These are phyloP conservation scores for Dynastes maya DNA, from an alignment of 2,888 invertebrate species.

Conservation along the genomic window DNA sequence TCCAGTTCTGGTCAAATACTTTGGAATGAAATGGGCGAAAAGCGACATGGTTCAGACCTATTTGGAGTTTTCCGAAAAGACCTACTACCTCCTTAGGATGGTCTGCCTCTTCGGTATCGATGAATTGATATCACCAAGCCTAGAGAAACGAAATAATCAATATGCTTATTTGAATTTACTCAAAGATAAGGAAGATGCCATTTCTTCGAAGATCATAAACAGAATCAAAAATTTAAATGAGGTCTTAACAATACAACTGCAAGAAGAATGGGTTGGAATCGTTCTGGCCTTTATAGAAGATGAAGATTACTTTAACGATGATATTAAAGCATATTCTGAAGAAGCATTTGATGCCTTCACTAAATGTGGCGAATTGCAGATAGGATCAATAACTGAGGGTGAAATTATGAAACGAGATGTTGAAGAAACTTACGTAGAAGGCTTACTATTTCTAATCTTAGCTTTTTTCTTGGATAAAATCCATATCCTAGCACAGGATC, in stretches of 20 bases:
- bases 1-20: slow-evolving; percentile 65
- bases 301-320: slow-evolving; percentile 58
- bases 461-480: slow-evolving; percentile 61
- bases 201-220: slow-evolving; percentile 51
- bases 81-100: slow-evolving; percentile 64
- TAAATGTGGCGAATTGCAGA: slow-evolving; percentile 54
- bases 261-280: slow-evolving; percentile 57
- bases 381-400: slow-evolving; percentile 45
- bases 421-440: slow-evolving; percentile 62
- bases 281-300: slow-evolving; percentile 55
- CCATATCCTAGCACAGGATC: slow-evolving; percentile 61
- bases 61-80: slow-evolving; percentile 61
- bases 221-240: slow-evolving; percentile 55
- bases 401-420: slow-evolving; percentile 53
- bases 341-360: slow-evolving; percentile 62
- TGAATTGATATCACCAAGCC: slow-evolving; percentile 65
- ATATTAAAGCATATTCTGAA: slow-evolving; percentile 63
- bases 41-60: slow-evolving; percentile 63
- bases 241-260: slow-evolving; percentile 58
- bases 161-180: slow-evolving; percentile 24
- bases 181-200: slow-evolving; percentile 44
- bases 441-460: slow-evolving; percentile 61
- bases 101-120: slow-evolving; percentile 65
- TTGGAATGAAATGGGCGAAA: slow-evolving; percentile 65
- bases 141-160: slow-evolving; percentile 50